Evolutionary conservation across 2,113 vertebrate genomes (phyloP).

Genomic region (Varanus salvator): DNA sequence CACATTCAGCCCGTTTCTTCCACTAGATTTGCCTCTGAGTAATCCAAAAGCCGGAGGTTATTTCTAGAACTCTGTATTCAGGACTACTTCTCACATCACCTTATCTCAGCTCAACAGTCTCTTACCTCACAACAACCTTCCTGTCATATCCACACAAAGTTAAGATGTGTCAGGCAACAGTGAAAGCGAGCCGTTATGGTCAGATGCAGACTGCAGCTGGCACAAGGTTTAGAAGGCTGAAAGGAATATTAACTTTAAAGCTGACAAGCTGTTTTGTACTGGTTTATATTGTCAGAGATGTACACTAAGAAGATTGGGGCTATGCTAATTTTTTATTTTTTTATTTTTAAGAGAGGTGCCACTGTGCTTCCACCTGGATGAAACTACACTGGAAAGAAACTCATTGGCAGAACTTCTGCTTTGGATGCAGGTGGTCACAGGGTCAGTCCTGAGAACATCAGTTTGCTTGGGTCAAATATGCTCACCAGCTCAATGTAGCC

Average conservation of each 20-base stretch:
- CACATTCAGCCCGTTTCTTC: not conserved
- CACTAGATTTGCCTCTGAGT: not conserved
- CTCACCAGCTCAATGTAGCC: not conserved
- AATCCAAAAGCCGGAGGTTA: not conserved
- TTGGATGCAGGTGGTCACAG: not conserved
- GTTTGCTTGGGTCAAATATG: not conserved
- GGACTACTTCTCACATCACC: not conserved
- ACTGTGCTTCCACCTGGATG: not conserved
- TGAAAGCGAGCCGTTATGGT: not conserved
- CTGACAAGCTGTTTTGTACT: too few species aligned
- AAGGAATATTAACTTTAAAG: not conserved
- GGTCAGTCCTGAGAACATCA: not conserved
- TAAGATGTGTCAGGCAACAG: not conserved
- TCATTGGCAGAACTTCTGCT: not conserved
- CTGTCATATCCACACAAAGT: not conserved
- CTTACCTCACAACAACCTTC: not conserved
- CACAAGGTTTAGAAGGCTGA: not conserved
- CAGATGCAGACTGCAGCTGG: not conserved
- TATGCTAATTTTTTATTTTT: not conserved
- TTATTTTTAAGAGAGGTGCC: not conserved
- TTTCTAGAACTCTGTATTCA: slow-evolving; percentile 3
- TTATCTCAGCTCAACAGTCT: not conserved
- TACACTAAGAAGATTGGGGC: not conserved
- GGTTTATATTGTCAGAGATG: not conserved
- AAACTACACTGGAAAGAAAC: too few species aligned